phyloP scores from a whole-genome alignment of 2,113 vertebrate species.

The Scomber colias region DNA sequence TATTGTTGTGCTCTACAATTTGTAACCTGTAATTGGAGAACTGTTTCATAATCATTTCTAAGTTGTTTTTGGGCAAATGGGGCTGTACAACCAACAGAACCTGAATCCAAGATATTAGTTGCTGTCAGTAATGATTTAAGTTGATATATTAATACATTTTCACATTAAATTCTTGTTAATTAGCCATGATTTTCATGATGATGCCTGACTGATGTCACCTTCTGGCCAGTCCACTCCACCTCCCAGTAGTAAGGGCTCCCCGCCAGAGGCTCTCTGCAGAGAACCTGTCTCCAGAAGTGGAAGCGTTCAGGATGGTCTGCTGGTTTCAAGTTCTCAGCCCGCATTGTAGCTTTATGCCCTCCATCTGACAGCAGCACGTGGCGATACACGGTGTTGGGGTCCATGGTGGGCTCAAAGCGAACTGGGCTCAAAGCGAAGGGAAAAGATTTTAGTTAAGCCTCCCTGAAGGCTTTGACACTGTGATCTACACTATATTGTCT shows the following conservation, averaged over 20 bases:
- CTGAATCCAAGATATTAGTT: too few relatives aligned
- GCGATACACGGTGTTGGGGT: constrained; percentile 79
- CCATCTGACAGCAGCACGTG: constrained; percentile 78
- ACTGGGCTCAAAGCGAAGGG: too few relatives aligned
- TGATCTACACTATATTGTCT: background rate
- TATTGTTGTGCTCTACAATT: too few relatives aligned
- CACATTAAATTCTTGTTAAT: too few relatives aligned
- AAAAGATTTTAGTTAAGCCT: constrained; percentile 19
- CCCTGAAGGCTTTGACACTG: background rate
- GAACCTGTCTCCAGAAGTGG: constrained; percentile 84
- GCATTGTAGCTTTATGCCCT: constrained; percentile 73
- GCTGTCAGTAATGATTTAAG: too few relatives aligned
- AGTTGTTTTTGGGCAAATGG: too few relatives aligned
- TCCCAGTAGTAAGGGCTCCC: constrained; percentile 87
- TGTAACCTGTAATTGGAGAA: too few relatives aligned
- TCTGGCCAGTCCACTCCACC: constrained; percentile 85
- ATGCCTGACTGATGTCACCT: constrained; percentile 58
- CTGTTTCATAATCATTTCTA: too few relatives aligned
- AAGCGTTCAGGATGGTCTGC: constrained; percentile 82
- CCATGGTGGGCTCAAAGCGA: constrained; percentile 80
- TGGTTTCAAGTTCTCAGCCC: constrained; percentile 76
- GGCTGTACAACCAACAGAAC: too few relatives aligned
- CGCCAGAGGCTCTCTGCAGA: constrained; percentile 80
- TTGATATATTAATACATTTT: too few relatives aligned
- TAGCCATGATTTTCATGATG: background rate